Evolutionary conservation across 2,113 vertebrate genomes (phyloP).

Genomic region (Bos taurus): DNA sequence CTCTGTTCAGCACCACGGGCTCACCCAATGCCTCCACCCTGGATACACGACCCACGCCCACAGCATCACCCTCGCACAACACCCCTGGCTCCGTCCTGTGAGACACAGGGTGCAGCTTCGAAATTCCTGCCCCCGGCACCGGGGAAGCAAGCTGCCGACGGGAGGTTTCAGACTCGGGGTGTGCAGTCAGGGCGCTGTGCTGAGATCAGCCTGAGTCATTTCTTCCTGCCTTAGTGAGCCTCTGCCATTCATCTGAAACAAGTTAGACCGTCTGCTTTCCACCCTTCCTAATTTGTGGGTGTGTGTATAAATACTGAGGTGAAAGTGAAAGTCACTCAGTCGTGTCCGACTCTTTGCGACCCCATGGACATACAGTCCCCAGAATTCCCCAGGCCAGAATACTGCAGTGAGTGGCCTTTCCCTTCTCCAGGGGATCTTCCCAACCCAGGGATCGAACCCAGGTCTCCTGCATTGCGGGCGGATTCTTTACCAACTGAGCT

Average conservation of each 20-base stretch:
- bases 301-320: not conserved
- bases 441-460: not conserved
- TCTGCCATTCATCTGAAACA: not conserved
- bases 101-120: not conserved
- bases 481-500: not conserved
- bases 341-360: no score
- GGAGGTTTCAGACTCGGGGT: not conserved
- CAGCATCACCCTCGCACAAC: fast-evolving
- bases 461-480: not conserved
- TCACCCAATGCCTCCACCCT: not conserved
- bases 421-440: not conserved
- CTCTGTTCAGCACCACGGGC: fast-evolving
- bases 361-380: no score
- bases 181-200: fast-evolving
- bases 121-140: not conserved
- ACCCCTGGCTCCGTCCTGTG: no score
- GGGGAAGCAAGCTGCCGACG: not conserved
- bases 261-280: not conserved
- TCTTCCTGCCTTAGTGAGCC: fast-evolving
- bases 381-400: not conserved
- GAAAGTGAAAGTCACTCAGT: not conserved
- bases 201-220: fast-evolving
- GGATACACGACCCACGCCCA: fast-evolving
- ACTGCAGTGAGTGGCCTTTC: not conserved
- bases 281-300: not conserved